Conservation (phyloP, 2,888 invertebrate genomes). For the Agrotis ipsilon region DNA sequence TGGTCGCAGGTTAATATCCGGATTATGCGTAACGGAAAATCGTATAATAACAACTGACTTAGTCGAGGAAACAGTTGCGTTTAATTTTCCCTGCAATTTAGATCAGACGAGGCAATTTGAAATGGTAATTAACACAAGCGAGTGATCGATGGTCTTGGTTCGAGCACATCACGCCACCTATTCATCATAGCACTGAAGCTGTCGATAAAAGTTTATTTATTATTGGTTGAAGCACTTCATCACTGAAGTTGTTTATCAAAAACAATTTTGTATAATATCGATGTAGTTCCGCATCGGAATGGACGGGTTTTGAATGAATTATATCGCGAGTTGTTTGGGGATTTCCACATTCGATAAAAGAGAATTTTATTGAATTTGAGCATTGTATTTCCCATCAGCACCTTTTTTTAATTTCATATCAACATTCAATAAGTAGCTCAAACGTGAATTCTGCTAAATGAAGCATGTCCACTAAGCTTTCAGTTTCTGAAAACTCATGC, state of each 20-base stretch:
- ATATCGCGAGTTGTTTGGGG: constrained; percentile 16
- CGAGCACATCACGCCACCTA: constrained; percentile 65
- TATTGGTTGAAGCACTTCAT: constrained; percentile 67
- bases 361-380: constrained; percentile 19
- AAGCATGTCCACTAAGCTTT: not conserved
- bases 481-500: not conserved
- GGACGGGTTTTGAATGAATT: constrained; percentile 33
- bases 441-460: not conserved
- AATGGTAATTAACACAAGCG: constrained; percentile 84
- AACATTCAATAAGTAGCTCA: constrained; percentile 3
- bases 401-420: constrained; percentile 10
- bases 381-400: constrained; percentile 8
- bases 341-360: constrained; percentile 16
- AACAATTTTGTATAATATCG: constrained; percentile 43
- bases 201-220: constrained; percentile 70
- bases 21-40: constrained; percentile 67
- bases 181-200: constrained; percentile 73
- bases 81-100: constrained; percentile 76
- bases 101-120: constrained; percentile 80
- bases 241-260: constrained; percentile 59
- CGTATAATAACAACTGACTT: constrained; percentile 50
- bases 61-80: constrained; percentile 69
- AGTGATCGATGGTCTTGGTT: constrained; percentile 78
- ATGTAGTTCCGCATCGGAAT: constrained; percentile 6
- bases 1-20: constrained; percentile 65